Conservation (phyloP, 2,113 vertebrate species). For the Eulacestoma nigropectus region DNA sequence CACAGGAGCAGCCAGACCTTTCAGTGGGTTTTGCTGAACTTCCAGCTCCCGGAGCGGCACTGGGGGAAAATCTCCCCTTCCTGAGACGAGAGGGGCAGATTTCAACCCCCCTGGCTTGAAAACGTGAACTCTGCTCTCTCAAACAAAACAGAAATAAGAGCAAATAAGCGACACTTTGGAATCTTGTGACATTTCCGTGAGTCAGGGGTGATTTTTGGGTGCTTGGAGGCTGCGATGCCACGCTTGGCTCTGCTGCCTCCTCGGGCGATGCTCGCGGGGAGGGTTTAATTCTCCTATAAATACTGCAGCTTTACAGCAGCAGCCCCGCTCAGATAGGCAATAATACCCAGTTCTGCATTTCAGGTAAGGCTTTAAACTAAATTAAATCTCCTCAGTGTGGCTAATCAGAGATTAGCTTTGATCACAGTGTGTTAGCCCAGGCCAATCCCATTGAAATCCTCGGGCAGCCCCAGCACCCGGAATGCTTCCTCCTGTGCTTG, state of each 20-base stretch:
- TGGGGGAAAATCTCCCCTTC: not conserved
- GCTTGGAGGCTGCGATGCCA: not conserved
- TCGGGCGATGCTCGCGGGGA: constrained; percentile 6
- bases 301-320: not conserved
- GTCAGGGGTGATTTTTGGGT: not conserved
- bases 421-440: constrained; percentile 23
- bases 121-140: accelerated
- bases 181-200: not conserved
- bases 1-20: not conserved
- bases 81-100: not conserved
- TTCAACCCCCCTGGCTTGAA: not conserved
- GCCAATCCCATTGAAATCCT: constrained; percentile 18
- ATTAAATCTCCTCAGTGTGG: constrained; percentile 41
- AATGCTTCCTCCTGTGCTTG: not conserved
- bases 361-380: constrained; percentile 45
- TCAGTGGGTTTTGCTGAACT: not conserved
- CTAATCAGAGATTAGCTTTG: constrained; percentile 60
- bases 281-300: constrained; percentile 42
- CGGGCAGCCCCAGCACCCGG: not conserved
- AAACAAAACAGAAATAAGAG: not conserved
- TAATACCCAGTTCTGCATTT: constrained; percentile 46
- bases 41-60: not conserved
- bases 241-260: not conserved
- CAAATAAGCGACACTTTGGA: not conserved
- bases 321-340: not conserved